phyloP scores from a whole-genome alignment of 2,888 invertebrate species.

The Sepioteuthis lessoniana region DNA sequence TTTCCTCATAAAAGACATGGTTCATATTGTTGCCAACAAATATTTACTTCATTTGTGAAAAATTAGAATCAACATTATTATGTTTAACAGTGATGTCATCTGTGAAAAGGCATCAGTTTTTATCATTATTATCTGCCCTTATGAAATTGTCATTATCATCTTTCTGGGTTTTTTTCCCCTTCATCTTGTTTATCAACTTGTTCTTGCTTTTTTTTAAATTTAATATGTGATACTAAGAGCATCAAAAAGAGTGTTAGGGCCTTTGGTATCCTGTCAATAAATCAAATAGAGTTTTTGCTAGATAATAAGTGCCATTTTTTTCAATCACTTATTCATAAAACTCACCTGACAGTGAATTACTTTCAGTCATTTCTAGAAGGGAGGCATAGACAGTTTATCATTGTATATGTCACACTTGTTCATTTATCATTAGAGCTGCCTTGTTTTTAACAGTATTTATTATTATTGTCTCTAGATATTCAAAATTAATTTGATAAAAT shows the following conservation, averaged over 20 bases:
- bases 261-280: background rate
- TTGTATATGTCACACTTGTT: background rate
- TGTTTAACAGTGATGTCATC: background rate
- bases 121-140: background rate
- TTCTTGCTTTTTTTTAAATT: too few species aligned
- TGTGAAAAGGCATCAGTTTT: background rate
- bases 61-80: background rate
- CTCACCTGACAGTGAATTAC: background rate
- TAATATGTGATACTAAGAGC: background rate
- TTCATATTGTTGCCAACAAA: too few species aligned
- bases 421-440: too few species aligned
- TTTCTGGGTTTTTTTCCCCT: background rate
- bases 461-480: too few species aligned
- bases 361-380: background rate
- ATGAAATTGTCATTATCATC: background rate
- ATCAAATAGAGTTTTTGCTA: background rate
- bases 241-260: background rate
- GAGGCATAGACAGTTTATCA: background rate
- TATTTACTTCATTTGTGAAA: background rate
- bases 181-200: background rate
- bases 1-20: too few species aligned
- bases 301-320: background rate
- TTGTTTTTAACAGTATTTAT: too few species aligned
- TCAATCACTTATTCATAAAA: background rate
- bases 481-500: too few species aligned